Conservation (phyloP, 35 echinoderm and acorn worm species). For the Apostichopus californicus region DNA sequence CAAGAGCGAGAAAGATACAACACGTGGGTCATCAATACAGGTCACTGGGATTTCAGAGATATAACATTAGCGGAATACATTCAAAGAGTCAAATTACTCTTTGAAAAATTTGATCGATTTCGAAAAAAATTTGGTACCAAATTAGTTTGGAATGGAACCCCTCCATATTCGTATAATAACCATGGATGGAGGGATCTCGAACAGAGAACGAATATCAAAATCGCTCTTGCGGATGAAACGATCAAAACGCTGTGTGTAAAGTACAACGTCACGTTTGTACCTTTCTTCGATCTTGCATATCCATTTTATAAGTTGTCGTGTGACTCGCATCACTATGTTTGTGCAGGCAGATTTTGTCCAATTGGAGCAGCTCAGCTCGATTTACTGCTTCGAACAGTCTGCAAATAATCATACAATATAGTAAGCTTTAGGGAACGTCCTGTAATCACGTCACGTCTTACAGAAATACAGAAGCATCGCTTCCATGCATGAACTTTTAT, state of each 20-base stretch:
- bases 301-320: conserved; percentile 7
- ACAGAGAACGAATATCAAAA: conserved; percentile 17
- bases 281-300: conserved; percentile 26
- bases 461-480: no score
- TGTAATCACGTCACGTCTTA: no score
- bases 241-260: not conserved
- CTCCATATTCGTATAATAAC: not conserved
- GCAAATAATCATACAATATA: no score
- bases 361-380: no score
- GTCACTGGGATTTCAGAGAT: conserved; percentile 40
- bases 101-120: not conserved
- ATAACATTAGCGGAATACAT: conserved; percentile 1
- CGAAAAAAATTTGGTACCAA: not conserved
- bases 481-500: no score
- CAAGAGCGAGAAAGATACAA: not conserved
- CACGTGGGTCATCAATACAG: conserved; percentile 5
- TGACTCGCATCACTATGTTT: no score
- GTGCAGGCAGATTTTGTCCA: no score
- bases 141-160: conserved; percentile 11
- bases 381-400: no score
- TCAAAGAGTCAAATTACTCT: not conserved
- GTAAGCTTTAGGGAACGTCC: no score
- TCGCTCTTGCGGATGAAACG: not conserved
- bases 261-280: conserved; percentile 22
- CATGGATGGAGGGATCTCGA: not conserved